These are phyloP conservation scores for Sylvietta virens DNA, from an alignment of 2,113 vertebrate species.

Conservation along the genomic window DNA sequence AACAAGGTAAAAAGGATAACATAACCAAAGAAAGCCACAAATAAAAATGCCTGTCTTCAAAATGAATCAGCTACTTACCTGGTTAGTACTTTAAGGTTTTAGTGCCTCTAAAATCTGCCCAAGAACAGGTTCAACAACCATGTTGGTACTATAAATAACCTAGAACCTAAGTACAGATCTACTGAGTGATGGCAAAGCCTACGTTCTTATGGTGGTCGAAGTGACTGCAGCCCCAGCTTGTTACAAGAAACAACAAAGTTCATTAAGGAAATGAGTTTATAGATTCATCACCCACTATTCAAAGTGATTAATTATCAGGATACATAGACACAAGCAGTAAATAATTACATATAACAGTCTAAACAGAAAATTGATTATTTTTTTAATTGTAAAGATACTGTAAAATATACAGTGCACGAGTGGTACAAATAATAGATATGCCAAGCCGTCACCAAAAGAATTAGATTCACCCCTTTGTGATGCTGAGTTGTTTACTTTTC, in stretches of 20 bases:
- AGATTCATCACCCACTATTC: not conserved
- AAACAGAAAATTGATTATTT: not conserved
- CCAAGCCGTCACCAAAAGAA: not conserved
- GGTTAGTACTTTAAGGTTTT: not conserved
- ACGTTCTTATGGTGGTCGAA: accelerated
- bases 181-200: not conserved
- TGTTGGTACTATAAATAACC: not conserved
- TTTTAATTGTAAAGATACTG: not conserved
- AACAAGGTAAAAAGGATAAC: not conserved
- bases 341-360: not conserved
- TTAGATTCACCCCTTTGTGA: not conserved
- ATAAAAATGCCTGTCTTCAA: not conserved
- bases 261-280: not conserved
- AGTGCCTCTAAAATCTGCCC: not conserved
- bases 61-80: not conserved
- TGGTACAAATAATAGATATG: not conserved
- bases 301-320: not conserved
- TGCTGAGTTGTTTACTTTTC: not conserved
- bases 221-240: not conserved
- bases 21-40: not conserved
- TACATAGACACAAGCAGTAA: not conserved
- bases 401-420: not conserved
- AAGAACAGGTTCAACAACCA: not conserved
- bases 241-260: not conserved
- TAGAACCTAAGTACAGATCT: not conserved